phyloP scores from a whole-genome alignment of 2,113 vertebrate genomes.

The mouse (Mus musculus) region DNA sequence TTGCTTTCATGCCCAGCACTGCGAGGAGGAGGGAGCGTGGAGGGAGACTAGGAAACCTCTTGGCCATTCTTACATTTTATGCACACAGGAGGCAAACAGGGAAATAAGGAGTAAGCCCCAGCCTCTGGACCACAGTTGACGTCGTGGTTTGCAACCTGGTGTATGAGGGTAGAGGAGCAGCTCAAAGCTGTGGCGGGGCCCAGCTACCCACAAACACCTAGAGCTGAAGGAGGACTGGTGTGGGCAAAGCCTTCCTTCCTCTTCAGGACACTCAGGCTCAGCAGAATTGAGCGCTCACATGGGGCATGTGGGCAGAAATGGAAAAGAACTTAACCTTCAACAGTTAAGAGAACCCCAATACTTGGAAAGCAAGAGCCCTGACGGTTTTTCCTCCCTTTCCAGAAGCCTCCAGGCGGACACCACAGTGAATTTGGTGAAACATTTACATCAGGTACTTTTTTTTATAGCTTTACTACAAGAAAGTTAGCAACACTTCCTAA shows the following conservation, averaged over 20 bases:
- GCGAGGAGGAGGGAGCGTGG: too few species aligned
- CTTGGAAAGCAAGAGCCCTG: background rate
- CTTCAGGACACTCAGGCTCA: background rate
- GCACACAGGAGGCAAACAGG: conserved; percentile 30
- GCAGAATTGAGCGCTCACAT: background rate
- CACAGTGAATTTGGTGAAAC: background rate
- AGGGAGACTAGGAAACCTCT: conserved; percentile 11
- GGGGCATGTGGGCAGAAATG: background rate
- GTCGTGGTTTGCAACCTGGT: fast-evolving
- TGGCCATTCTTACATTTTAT: background rate
- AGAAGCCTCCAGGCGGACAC: background rate
- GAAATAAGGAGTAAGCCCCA: conserved; percentile 27
- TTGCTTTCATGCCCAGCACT: background rate
- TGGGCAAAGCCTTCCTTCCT: background rate
- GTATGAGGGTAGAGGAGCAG: background rate
- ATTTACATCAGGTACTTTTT: background rate
- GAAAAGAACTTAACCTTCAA: background rate
- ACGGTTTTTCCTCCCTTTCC: background rate
- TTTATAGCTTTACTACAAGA: background rate
- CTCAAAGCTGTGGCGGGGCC: background rate
- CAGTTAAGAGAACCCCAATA: background rate
- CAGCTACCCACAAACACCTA: fast-evolving
- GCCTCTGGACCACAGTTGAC: background rate
- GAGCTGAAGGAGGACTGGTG: too few species aligned
- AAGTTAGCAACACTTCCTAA: background rate